Base-by-base conservation (phyloP, 2,113 vertebrate genomes). In the Poecile atricapillus region DNA sequence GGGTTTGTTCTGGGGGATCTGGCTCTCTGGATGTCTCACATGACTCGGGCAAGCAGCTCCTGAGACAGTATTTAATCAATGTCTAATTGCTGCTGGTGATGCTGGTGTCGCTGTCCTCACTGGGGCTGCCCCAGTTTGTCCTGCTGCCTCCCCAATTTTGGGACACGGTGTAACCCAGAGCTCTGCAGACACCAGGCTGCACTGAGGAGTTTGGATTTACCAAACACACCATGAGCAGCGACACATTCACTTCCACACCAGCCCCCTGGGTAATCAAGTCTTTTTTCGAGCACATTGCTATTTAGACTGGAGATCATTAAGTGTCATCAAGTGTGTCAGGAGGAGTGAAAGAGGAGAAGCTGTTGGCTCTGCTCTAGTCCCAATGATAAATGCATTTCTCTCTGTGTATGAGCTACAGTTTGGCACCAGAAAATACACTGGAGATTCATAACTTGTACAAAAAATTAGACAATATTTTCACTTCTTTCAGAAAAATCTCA, bases 271-370 rank as follows among this genome's bases (percentile, higher is more conserved):
- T 44, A 44, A 37, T 59, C 21, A 8, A 37, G 41, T 6, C 59
- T 90, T 37, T 79, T 76, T 43, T 80, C 9, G 2, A 95, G 85
- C 0, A 0, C 71, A 43, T 93, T 1, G 0, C 35, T 90, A 33
- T 70, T 83, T 83, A 81, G 87, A 85, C 73, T 70, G 49, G 79
- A 94, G 87, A 86, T 81, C 68, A 90, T 77, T 13, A 78, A 69
- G 43, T 79, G 91, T 88, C 92, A 90, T 78, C 84, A 20, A 62
- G n/a, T 88, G 39, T 37, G 39, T 58, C 52, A 33, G 58, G 13
- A 24, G 49, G 55, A 56, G 23, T 47, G 18, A 67, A 68, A 89
- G 55, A 65, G 53, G 17, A 14, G 83, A 49, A 83, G 68, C 39
- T 46, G 28, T 55, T 58, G 75, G 93, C 76, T 90, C 20, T 1